A percentile compares a stretch with the other conserved stretches of the same genome.
Conservation (phyloP, 2,888 invertebrate genomes). For the Amblyjoppa proteus region DNA sequence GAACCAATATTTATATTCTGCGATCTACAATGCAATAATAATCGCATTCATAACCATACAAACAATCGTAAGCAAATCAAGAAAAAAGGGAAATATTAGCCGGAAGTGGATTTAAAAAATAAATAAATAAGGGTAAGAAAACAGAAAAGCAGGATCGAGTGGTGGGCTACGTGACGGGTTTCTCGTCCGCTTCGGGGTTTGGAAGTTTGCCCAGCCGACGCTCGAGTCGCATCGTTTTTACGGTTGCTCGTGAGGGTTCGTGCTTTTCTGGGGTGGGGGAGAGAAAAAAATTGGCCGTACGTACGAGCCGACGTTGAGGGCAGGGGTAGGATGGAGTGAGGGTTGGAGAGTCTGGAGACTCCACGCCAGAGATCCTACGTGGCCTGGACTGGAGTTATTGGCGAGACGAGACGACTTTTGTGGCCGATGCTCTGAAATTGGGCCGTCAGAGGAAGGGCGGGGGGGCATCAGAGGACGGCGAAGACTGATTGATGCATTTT, state of each 20-base stretch:
- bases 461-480: neutral
- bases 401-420: constrained; percentile 60
- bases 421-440: constrained; percentile 38
- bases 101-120: neutral
- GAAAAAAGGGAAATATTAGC: neutral
- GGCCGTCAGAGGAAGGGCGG: neutral
- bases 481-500: constrained; percentile 39
- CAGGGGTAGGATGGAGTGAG: neutral
- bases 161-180: constrained; percentile 61
- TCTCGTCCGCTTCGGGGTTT: constrained; percentile 57
- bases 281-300: constrained; percentile 35
- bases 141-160: constrained; percentile 45
- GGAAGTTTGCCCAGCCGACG: constrained; percentile 66
- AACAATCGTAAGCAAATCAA: neutral
- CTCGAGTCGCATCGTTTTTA: constrained; percentile 63
- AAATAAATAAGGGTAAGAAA: constrained; percentile 8
- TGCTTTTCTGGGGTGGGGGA: neutral
- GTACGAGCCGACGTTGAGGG: constrained; percentile 8
- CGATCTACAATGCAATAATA: neutral
- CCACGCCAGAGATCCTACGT: constrained; percentile 54
- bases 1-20: neutral
- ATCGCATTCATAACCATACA: neutral
- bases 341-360: constrained; percentile 42
- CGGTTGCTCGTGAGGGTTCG: constrained; percentile 41
- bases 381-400: constrained; percentile 60